Percentiles rank a stretch among this genome's conserved stretches.
Conservation (phyloP, 2,113 vertebrate genomes). For the Dicrurus megarhynchus region DNA sequence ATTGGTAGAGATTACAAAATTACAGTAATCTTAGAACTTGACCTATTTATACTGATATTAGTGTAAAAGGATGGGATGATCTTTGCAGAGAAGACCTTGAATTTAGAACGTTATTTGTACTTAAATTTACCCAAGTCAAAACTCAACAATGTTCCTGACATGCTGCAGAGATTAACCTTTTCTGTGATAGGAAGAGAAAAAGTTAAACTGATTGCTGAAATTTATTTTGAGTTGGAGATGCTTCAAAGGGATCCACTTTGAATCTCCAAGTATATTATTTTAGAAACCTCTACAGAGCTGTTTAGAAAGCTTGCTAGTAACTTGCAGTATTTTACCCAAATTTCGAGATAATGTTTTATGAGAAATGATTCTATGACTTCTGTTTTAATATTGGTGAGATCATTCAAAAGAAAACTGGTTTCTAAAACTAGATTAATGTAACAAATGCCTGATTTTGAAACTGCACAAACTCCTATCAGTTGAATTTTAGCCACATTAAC, state of each 20-base stretch:
- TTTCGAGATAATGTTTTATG: background rate
- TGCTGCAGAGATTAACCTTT: background rate
- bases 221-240: background rate
- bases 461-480: background rate
- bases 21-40: background rate
- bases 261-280: background rate
- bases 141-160: background rate
- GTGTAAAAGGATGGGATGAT: background rate
- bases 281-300: background rate
- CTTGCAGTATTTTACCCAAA: background rate
- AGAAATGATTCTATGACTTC: background rate
- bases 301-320: background rate
- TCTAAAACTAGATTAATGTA: background rate
- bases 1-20: background rate
- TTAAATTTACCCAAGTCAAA: background rate
- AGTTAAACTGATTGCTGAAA: background rate
- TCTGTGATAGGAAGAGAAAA: background rate
- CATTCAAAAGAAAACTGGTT: background rate
- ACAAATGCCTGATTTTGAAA: background rate
- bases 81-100: background rate
- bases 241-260: background rate
- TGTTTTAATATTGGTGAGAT: background rate
- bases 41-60: background rate
- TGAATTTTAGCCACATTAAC: background rate
- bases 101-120: background rate